A percentile compares a stretch with the other conserved stretches of the same genome.
phyloP scores from a whole-genome alignment of 2,888 invertebrate genomes.

The Hirtodrosophila cameraria region DNA sequence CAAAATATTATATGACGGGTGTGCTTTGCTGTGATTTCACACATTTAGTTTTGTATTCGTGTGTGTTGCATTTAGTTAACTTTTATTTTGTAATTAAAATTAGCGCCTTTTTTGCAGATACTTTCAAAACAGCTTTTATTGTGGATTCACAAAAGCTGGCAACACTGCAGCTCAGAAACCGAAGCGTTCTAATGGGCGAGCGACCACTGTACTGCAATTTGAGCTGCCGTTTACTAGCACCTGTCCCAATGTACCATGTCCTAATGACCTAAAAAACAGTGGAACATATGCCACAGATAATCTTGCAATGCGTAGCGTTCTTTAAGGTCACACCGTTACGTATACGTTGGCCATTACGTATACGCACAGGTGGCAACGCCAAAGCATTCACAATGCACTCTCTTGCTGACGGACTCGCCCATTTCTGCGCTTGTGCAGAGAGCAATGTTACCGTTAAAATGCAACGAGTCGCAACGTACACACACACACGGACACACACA shows the following conservation, averaged over 20 bases:
- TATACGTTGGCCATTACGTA: slow-evolving; percentile 12
- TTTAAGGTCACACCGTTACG: too few relatives aligned
- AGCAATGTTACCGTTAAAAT: slow-evolving; percentile 40
- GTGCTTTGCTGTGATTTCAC: too few relatives aligned
- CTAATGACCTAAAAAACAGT: slow-evolving; percentile 51
- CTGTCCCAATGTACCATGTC: slow-evolving; percentile 44
- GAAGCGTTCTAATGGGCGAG: too few relatives aligned
- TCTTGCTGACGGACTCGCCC: slow-evolving; percentile 46
- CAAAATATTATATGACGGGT: too few relatives aligned
- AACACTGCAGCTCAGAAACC: too few relatives aligned
- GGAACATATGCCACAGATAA: slow-evolving; percentile 30
- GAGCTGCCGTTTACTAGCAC: neutral
- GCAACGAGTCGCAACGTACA: slow-evolving; percentile 53
- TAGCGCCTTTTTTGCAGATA: too few relatives aligned
- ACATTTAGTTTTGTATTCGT: too few relatives aligned
- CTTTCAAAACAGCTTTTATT: too few relatives aligned
- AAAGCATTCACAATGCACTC: slow-evolving; percentile 44
- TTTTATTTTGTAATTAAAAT: too few relatives aligned
- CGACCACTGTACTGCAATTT: too few relatives aligned
- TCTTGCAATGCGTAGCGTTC: slow-evolving; percentile 12
- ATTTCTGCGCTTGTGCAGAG: slow-evolving; percentile 52
- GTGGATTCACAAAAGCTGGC: too few relatives aligned
- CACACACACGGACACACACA: slow-evolving; percentile 10
- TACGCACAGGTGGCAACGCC: slow-evolving; percentile 38
- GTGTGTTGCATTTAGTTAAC: too few relatives aligned